These are phyloP conservation scores for Lates calcarifer DNA, from an alignment of 2,113 vertebrate genomes.

Conservation along the genomic window DNA sequence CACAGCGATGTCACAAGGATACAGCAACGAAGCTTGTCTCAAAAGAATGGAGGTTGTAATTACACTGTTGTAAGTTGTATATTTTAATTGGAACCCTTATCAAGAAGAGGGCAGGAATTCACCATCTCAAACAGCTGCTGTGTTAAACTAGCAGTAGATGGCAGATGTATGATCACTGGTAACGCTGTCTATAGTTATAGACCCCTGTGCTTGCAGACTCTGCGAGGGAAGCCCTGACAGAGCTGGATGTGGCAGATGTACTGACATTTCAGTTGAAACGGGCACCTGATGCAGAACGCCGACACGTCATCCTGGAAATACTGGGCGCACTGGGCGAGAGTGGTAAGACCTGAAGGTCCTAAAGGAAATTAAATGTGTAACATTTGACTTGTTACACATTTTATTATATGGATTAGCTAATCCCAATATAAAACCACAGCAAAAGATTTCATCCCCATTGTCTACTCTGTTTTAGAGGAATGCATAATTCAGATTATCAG, in stretches of 20 bases:
- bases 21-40: background rate
- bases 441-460: background rate
- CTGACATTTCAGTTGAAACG: slow-evolving; percentile 87
- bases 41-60: background rate
- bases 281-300: slow-evolving; percentile 87
- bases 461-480: background rate
- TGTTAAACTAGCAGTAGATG: background rate
- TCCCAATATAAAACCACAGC: too few species aligned
- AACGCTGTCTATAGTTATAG: slow-evolving; percentile 1
- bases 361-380: too few species aligned
- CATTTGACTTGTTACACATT: background rate
- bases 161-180: background rate
- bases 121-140: background rate
- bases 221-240: slow-evolving; percentile 87
- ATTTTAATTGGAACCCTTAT: background rate
- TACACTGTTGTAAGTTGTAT: too few species aligned
- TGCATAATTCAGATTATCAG: background rate
- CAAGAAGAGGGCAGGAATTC: background rate
- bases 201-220: slow-evolving; percentile 78
- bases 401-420: background rate
- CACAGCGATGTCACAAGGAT: background rate
- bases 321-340: slow-evolving; percentile 89
- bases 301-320: slow-evolving; percentile 90
- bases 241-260: slow-evolving; percentile 83
- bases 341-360: slow-evolving; percentile 81